Evolutionary conservation across 2,797 vertebrate species (phyloP).

Genomic region (Chrosomus eos): DNA sequence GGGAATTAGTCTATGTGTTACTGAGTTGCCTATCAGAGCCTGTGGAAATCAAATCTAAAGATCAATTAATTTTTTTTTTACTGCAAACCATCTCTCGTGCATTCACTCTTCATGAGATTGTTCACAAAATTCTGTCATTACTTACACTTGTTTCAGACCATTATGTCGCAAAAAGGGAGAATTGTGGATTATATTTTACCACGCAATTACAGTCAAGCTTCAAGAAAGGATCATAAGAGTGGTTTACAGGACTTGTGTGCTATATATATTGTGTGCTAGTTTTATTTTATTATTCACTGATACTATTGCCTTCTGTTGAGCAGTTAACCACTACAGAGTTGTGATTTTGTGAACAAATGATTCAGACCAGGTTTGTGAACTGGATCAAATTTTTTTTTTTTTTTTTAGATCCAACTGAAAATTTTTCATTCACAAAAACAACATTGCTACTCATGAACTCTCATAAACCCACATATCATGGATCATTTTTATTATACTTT

Average conservation of each 20-base stretch:
- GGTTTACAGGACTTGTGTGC: background rate
- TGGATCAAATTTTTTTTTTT: background rate
- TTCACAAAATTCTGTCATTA: background rate
- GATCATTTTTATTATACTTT: background rate
- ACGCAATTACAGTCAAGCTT: background rate
- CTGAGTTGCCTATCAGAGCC: slow-evolving; percentile 1
- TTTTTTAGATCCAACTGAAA: background rate
- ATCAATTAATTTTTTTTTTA: slow-evolving; percentile 27
- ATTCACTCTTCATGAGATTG: background rate
- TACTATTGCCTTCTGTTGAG: background rate
- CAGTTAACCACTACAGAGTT: background rate
- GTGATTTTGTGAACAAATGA: too few relatives aligned
- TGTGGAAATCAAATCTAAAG: slow-evolving; percentile 14
- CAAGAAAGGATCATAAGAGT: background rate
- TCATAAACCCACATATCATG: background rate
- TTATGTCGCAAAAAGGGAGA: background rate
- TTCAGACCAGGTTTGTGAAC: background rate
- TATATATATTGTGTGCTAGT: too few relatives aligned
- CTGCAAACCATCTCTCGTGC: slow-evolving; percentile 2
- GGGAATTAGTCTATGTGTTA: slow-evolving; percentile 21
- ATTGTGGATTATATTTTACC: background rate
- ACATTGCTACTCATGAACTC: background rate
- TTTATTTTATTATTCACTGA: background rate
- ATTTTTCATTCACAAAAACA: background rate
- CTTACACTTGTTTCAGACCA: background rate